These are phyloP conservation scores for Alviniconcha marisindica DNA, from an alignment of 1,140 invertebrate species.

Conservation along the genomic window DNA sequence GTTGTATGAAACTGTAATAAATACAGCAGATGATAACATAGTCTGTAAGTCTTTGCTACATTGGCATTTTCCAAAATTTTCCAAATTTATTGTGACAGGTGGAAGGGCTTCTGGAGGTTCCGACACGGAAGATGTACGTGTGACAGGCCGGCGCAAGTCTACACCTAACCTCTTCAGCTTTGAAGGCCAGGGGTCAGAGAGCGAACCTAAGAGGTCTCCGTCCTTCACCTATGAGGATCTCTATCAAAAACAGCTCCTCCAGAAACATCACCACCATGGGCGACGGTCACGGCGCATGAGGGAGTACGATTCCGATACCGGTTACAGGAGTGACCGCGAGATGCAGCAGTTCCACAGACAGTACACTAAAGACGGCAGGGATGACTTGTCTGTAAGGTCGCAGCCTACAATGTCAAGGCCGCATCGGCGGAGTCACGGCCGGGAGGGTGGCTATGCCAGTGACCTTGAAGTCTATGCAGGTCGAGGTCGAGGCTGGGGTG, in stretches of 20 bases:
- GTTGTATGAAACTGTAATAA: too few species aligned
- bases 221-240: constrained; percentile 50
- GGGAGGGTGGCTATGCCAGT: constrained; percentile 67
- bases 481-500: constrained; percentile 24
- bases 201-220: constrained; percentile 21
- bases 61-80: too few species aligned
- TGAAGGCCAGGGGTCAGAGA: constrained; percentile 19
- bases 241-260: constrained; percentile 47
- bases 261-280: constrained; percentile 48
- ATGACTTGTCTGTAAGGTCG: constrained; percentile 42
- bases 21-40: too few species aligned
- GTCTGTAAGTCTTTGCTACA: too few species aligned
- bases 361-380: constrained; percentile 37
- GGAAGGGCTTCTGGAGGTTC: too few species aligned
- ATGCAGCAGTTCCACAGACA: constrained; percentile 51
- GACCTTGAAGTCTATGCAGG: constrained; percentile 66
- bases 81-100: too few species aligned
- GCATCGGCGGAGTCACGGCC: constrained; percentile 11
- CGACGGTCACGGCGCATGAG: constrained; percentile 52
- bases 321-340: constrained; percentile 71
- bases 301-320: constrained; percentile 74
- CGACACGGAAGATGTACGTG: neutral
- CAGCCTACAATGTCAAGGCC: constrained; percentile 39
- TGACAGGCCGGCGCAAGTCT: constrained; percentile 40
- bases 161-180: constrained; percentile 41